A percentile compares a stretch with the other conserved stretches of the same genome.
These are phyloP conservation scores for Helogale parvula DNA, from an alignment of 2,113 vertebrate species.

Conservation along the genomic window DNA sequence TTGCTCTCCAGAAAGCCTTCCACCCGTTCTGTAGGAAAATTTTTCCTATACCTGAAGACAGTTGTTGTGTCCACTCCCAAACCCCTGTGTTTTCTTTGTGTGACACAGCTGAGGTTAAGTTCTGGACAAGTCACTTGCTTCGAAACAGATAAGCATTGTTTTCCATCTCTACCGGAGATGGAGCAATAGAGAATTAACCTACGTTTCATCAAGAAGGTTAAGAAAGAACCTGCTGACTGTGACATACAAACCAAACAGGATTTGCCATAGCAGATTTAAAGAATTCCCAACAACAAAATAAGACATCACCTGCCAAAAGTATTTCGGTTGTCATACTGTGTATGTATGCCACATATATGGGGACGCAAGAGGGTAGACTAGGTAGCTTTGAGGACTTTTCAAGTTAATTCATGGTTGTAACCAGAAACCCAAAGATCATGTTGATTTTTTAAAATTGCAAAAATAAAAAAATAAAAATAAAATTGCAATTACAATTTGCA, in stretches of 20 bases:
- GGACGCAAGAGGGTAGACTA: not conserved
- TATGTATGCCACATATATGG: not conserved
- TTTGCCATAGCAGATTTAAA: not conserved
- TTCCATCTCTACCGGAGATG: not conserved
- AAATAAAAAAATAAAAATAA: too few relatives aligned
- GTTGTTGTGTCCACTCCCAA: too few relatives aligned
- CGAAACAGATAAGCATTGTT: not conserved
- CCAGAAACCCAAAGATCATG: constrained; percentile 28
- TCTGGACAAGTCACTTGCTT: not conserved
- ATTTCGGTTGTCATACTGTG: not conserved
- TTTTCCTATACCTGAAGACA: not conserved
- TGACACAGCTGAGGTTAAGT: not conserved
- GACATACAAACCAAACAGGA: not conserved
- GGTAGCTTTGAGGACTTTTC: not conserved
- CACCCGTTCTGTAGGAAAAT: not conserved
- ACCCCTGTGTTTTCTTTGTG: not conserved
- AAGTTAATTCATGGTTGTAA: not conserved
- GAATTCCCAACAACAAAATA: not conserved
- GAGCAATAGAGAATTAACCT: not conserved
- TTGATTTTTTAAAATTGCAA: not conserved
- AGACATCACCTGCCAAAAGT: not conserved
- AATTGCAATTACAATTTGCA: not conserved
- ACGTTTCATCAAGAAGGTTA: not conserved
- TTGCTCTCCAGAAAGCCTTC: not conserved
- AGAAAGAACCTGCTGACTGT: not conserved